phyloP scores from a whole-genome alignment of 1,140 invertebrate species.

The Chrysoperla carnea region DNA sequence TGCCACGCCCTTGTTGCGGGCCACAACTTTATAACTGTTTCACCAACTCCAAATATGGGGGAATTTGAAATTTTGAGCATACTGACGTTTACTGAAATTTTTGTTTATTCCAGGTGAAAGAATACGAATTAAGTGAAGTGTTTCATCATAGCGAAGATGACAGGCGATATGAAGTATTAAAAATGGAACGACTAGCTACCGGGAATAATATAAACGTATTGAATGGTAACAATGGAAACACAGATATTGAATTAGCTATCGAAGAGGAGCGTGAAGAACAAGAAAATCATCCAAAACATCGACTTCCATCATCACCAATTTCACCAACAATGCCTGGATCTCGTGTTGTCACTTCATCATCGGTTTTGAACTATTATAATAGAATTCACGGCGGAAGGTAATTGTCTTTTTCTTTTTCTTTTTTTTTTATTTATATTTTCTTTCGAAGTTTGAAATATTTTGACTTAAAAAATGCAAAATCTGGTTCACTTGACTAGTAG shows the following conservation, averaged over 20 bases:
- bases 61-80: too few species aligned
- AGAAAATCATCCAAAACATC: conserved; percentile 24
- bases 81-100: too few species aligned
- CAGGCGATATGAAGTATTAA: conserved; percentile 53
- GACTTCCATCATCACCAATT: conserved; percentile 9
- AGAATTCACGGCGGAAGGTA: too few species aligned
- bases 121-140: conserved; percentile 71
- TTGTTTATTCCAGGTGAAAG: conserved; percentile 40
- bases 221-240: conserved; percentile 41
- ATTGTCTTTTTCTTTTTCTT: too few species aligned
- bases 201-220: conserved; percentile 39
- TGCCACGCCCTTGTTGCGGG: too few species aligned
- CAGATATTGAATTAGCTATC: conserved; percentile 58
- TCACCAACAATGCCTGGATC: conserved; percentile 17
- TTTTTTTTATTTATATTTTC: too few species aligned
- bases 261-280: conserved; percentile 52
- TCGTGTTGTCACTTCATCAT: conserved; percentile 18
- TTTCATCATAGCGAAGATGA: conserved; percentile 66
- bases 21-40: too few species aligned
- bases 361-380: neutral
- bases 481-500: too few species aligned
- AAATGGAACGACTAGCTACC: conserved; percentile 38
- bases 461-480: too few species aligned
- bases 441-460: too few species aligned
- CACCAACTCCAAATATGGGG: too few species aligned